A percentile compares a stretch with the other conserved stretches of the same genome.
Evolutionary conservation across 2,797 vertebrate species (phyloP).

Genomic region (Cephalopachus bancanus): DNA sequence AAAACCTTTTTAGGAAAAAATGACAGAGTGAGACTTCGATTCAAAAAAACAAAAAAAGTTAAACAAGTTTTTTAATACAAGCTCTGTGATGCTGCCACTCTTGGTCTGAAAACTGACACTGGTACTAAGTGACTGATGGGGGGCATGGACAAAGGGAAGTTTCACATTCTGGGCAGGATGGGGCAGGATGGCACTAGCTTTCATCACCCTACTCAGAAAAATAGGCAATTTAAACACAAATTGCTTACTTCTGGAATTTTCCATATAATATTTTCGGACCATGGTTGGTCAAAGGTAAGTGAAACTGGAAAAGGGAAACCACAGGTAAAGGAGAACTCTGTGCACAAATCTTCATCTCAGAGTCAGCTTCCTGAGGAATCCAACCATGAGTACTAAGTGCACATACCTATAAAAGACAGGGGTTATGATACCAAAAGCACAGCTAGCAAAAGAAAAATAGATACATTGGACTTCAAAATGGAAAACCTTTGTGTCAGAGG

Average conservation of each 20-base stretch:
- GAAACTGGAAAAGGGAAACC: neutral
- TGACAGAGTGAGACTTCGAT: neutral
- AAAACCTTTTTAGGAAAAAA: neutral
- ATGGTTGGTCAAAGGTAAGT: neutral
- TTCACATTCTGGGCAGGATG: neutral
- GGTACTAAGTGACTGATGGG: neutral
- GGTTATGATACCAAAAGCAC: neutral
- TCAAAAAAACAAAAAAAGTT: neutral
- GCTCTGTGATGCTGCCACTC: neutral
- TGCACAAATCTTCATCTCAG: neutral
- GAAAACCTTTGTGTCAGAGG: neutral
- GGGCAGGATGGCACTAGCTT: neutral
- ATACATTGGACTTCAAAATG: neutral
- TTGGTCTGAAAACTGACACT: too few relatives aligned
- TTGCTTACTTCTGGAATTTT: neutral
- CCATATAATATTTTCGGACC: neutral
- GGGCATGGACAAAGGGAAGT: neutral
- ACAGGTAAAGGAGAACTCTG: neutral
- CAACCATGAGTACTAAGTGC: neutral
- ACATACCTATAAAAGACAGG: neutral
- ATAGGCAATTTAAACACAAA: neutral
- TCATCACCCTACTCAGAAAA: neutral
- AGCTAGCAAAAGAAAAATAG: neutral
- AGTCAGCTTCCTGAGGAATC: neutral
- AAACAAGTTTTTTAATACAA: neutral